phyloP scores from a whole-genome alignment of 2,113 vertebrate species.

The Trachemys scripta region DNA sequence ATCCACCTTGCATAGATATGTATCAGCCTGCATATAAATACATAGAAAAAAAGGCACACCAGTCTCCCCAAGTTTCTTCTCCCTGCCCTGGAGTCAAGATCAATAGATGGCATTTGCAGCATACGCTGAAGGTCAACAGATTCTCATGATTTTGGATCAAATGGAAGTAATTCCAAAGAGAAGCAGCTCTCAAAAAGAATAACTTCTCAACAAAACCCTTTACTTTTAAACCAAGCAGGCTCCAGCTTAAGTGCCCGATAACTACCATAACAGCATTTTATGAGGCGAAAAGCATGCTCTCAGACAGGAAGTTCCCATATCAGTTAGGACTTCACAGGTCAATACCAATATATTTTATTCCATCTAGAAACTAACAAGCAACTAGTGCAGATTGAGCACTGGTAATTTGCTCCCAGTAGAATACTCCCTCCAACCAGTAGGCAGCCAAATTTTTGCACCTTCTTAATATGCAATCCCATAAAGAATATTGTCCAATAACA shows the following conservation, averaged over 20 bases:
- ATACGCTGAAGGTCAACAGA: neutral
- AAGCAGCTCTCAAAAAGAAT: neutral
- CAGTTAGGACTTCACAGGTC: neutral
- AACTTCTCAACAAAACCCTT: neutral
- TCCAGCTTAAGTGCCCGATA: neutral
- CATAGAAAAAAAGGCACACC: neutral
- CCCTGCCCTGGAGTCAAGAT: neutral
- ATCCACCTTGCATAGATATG: neutral
- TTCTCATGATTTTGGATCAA: neutral
- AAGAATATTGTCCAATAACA: accelerated
- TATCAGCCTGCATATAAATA: neutral
- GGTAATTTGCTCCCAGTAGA: neutral
- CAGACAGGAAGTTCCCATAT: neutral
- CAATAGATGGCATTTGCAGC: accelerated
- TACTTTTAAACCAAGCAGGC: neutral
- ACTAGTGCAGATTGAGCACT: neutral
- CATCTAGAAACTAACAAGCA: neutral
- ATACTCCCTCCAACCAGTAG: accelerated
- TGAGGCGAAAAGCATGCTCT: neutral
- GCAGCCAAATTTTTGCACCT: neutral
- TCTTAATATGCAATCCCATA: neutral
- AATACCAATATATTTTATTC: neutral
- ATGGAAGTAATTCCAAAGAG: neutral
- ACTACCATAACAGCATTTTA: neutral
- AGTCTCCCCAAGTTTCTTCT: neutral